phyloP scores from a whole-genome alignment of 2,888 invertebrate species.

The Seladonia tumulorum region DNA sequence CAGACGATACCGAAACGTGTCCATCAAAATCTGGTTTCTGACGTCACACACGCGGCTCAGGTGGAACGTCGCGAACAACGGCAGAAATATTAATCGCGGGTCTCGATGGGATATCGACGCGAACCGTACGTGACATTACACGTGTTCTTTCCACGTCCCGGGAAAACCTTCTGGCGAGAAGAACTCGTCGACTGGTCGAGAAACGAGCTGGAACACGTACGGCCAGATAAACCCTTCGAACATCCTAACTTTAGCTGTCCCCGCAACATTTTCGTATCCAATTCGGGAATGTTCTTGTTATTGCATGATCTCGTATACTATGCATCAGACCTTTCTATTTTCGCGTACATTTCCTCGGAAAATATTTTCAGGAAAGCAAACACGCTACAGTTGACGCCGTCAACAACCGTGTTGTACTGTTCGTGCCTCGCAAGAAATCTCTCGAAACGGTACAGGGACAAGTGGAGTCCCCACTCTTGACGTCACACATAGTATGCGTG shows the following conservation, averaged over 20 bases:
- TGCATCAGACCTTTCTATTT: not conserved
- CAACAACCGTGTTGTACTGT: not conserved
- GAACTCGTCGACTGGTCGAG: slow-evolving; percentile 42
- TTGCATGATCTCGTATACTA: slow-evolving; percentile 33
- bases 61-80: slow-evolving; percentile 14
- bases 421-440: not conserved
- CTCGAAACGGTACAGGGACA: no score
- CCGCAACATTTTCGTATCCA: not conserved
- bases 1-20: not conserved
- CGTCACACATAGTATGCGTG: no score
- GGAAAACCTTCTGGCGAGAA: slow-evolving; percentile 31
- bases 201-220: slow-evolving; percentile 48
- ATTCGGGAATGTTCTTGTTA: not conserved
- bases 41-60: not conserved
- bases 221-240: slow-evolving; percentile 47
- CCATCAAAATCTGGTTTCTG: not conserved
- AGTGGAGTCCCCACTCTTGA: no score
- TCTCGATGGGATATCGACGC: slow-evolving; percentile 28
- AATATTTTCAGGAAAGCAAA: not conserved
- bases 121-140: slow-evolving; percentile 41
- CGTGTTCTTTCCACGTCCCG: slow-evolving; percentile 38
- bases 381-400: not conserved
- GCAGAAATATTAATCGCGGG: slow-evolving; percentile 22
- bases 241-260: not conserved
- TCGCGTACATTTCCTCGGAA: not conserved